A percentile compares a stretch with the other conserved stretches of the same genome.
Conservation (phyloP, 2,797 vertebrate genomes). For the Sebastes jordani region DNA sequence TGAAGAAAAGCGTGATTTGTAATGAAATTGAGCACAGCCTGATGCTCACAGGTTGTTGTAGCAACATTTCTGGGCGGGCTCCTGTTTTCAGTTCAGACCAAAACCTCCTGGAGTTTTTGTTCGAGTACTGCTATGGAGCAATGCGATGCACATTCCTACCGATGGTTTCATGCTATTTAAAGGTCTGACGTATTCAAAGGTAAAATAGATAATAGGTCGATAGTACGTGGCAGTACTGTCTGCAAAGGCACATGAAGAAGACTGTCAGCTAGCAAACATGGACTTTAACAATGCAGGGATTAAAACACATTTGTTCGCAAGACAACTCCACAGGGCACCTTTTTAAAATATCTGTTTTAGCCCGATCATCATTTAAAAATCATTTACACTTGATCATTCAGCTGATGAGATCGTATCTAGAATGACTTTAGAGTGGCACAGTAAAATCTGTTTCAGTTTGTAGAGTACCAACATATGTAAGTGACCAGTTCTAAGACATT, state of each 20-base stretch:
- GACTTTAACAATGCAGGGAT: neutral
- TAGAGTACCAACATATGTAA: neutral
- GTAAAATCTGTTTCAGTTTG: neutral
- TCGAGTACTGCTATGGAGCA: neutral
- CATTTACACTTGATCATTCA: neutral
- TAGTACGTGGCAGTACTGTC: neutral
- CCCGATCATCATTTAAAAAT: neutral
- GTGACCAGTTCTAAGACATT: neutral
- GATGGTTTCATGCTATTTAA: neutral
- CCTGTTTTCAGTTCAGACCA: slow-evolving; percentile 1
- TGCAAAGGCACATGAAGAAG: neutral
- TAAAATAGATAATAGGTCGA: neutral
- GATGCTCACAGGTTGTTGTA: neutral
- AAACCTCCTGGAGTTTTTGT: neutral
- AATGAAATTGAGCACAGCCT: neutral
- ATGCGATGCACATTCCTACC: neutral
- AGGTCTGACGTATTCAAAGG: neutral
- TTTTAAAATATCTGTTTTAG: neutral
- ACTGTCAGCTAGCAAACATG: neutral
- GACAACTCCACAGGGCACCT: too few species aligned
- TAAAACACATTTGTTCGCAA: neutral
- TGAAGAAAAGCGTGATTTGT: neutral
- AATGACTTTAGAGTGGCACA: neutral
- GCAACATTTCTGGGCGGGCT: neutral
- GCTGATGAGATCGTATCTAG: neutral